Evolutionary conservation across 2,797 vertebrate genomes (phyloP).

Genomic region (Catostomus latipinnis): DNA sequence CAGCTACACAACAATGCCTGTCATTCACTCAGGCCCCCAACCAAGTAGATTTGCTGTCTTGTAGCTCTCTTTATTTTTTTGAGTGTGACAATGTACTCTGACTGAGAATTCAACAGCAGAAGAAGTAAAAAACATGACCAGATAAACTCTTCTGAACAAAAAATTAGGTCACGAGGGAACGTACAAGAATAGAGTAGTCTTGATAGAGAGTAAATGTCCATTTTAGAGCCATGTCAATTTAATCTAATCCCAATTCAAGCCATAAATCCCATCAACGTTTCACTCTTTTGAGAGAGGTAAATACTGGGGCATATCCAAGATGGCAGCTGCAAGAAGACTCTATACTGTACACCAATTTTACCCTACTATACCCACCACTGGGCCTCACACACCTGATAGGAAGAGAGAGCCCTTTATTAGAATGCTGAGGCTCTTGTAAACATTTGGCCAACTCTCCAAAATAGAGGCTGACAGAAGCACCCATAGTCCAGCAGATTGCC

Average conservation of each 20-base stretch:
- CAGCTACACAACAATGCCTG: constrained; percentile 49
- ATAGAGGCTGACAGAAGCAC: constrained; percentile 74
- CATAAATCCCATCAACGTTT: constrained; percentile 12
- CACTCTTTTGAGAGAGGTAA: constrained; percentile 12
- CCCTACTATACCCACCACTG: constrained; percentile 34
- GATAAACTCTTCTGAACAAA: constrained; percentile 40
- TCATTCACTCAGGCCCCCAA: constrained; percentile 40
- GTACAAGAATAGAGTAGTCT: not conserved
- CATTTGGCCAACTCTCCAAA: constrained; percentile 58
- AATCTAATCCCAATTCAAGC: constrained; percentile 23
- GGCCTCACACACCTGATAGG: constrained; percentile 70
- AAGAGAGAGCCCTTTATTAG: constrained; percentile 71
- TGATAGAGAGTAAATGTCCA: not conserved
- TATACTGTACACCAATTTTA: constrained; percentile 38
- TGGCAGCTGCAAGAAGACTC: constrained; percentile 36
- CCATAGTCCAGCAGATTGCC: constrained; percentile 77
- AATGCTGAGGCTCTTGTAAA: constrained; percentile 61
- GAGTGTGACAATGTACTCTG: constrained; percentile 46
- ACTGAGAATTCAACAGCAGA: constrained; percentile 33
- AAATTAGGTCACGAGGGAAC: constrained; percentile 6
- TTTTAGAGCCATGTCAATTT: constrained; percentile 30
- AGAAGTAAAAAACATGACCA: constrained; percentile 28
- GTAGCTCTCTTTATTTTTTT: constrained; percentile 35
- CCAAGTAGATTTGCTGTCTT: constrained; percentile 49
- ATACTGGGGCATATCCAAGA: constrained; percentile 16